A percentile compares a stretch with the other conserved stretches of the same genome.
These are phyloP conservation scores for Rhipidura dahli DNA, from an alignment of 2,113 vertebrate genomes.

Conservation along the genomic window DNA sequence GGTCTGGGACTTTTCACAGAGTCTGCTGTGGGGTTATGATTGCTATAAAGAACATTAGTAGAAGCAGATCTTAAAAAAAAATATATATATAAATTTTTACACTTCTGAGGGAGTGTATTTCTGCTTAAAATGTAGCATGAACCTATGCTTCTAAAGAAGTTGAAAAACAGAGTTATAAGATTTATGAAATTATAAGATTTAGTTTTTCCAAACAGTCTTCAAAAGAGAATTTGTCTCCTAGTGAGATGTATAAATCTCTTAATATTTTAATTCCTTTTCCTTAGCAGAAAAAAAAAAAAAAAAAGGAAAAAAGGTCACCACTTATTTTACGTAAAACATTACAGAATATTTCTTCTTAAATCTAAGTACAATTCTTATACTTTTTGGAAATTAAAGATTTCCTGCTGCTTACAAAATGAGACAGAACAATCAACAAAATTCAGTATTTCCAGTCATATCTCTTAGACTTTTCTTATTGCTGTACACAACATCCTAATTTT, in stretches of 20 bases:
- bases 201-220: background rate
- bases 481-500: background rate
- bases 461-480: background rate
- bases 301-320: background rate
- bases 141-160: background rate
- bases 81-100: too few species aligned
- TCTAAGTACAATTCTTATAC: background rate
- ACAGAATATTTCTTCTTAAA: background rate
- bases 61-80: background rate
- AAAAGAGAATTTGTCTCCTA: background rate
- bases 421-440: background rate
- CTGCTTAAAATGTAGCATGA: background rate
- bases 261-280: background rate
- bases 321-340: background rate
- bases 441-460: background rate
- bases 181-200: background rate
- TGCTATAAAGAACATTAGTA: background rate
- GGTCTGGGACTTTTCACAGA: background rate
- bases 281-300: background rate
- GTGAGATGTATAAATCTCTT: background rate
- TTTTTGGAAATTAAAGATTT: background rate
- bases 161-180: background rate
- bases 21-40: background rate
- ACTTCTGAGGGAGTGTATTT: background rate
- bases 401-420: background rate